Evolutionary conservation across 2,113 vertebrate species (phyloP).

Genomic region (Malurus alboscapulatus): DNA sequence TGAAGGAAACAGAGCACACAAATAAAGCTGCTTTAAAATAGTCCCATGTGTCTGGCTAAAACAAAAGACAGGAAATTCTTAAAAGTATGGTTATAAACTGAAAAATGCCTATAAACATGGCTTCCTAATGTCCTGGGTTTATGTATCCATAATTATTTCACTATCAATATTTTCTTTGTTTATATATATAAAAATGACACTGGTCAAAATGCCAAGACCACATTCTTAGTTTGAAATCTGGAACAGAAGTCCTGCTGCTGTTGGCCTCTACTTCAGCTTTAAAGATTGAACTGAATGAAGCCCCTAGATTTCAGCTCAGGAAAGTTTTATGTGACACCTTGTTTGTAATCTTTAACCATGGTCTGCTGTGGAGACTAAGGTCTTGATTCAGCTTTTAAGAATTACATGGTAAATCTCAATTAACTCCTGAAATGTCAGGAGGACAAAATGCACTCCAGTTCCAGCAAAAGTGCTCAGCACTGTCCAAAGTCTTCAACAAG

Average conservation of each 20-base stretch:
- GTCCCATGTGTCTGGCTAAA: conserved; percentile 19
- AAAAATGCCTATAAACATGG: conserved; percentile 21
- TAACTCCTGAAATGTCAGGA: background rate
- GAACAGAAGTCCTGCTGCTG: background rate
- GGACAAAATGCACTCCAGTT: background rate
- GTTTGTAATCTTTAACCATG: background rate
- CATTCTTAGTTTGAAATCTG: background rate
- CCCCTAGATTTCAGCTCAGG: background rate
- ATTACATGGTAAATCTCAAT: background rate
- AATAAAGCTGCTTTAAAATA: conserved; percentile 47
- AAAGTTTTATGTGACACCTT: background rate
- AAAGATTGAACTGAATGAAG: background rate
- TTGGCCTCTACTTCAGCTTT: background rate
- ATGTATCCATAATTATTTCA: background rate
- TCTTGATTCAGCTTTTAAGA: background rate
- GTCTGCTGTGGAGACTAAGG: background rate
- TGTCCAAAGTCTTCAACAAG: background rate
- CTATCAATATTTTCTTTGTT: background rate
- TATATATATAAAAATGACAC: background rate
- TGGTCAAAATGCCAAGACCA: background rate
- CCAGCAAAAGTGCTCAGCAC: background rate
- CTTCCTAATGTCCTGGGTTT: background rate
- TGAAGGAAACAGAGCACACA: conserved; percentile 49
- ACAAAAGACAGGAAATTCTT: conserved; percentile 57
- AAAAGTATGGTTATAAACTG: conserved; percentile 15